Conservation (phyloP, 2,113 vertebrate genomes). For the Alosa alosa region DNA sequence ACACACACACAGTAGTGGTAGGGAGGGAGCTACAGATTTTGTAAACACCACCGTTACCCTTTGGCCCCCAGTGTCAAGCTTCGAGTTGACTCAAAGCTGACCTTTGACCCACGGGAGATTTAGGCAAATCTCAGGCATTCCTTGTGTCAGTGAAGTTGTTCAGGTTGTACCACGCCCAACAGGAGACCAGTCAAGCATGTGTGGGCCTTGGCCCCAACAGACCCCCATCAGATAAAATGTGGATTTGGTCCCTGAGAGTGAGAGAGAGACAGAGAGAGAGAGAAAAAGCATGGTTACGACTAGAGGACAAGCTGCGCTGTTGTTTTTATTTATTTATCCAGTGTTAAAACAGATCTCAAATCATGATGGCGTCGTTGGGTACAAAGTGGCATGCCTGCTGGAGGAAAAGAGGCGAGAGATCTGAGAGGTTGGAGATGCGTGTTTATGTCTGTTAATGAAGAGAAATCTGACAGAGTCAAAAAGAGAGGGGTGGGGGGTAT, state of each 20-base stretch:
- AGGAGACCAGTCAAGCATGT: not conserved
- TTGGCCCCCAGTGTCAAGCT: not conserved
- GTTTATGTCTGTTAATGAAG: slow-evolving; percentile 7
- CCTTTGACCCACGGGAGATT: not conserved
- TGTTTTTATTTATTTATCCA: slow-evolving; percentile 5
- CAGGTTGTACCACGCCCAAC: not conserved
- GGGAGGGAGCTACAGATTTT: not conserved
- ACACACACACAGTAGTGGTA: too few relatives aligned
- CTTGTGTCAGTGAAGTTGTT: not conserved
- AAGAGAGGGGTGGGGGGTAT: not conserved
- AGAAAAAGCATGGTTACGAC: not conserved
- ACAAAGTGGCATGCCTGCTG: not conserved
- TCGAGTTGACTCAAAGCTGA: not conserved
- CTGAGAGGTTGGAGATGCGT: not conserved
- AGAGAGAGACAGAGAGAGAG: not conserved
- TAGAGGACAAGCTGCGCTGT: not conserved
- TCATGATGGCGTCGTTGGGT: not conserved
- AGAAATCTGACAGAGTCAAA: not conserved
- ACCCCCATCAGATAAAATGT: not conserved
- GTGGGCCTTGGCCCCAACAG: not conserved
- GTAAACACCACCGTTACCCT: not conserved
- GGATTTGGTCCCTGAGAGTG: not conserved
- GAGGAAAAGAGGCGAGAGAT: not conserved
- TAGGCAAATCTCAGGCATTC: not conserved
- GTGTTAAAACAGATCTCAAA: not conserved